A percentile compares a stretch with the other conserved stretches of the same genome.
These are phyloP conservation scores for Orthonyx spaldingii DNA, from an alignment of 2,113 vertebrate species.

Conservation along the genomic window DNA sequence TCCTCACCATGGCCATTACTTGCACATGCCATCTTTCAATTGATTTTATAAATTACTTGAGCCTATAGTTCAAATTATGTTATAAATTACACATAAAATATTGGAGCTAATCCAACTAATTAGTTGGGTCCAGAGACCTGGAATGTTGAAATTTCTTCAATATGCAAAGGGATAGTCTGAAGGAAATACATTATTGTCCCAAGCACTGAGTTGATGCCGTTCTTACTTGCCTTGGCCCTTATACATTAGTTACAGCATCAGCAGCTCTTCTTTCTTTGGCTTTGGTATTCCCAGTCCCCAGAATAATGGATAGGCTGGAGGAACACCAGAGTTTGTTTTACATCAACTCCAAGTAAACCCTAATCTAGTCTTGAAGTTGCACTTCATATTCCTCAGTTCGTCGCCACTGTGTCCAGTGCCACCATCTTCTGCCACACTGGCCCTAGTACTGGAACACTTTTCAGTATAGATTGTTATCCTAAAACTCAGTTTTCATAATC, in stretches of 20 bases:
- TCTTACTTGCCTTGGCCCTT: neutral
- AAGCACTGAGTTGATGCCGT: fast-evolving
- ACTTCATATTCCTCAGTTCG: neutral
- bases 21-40: neutral
- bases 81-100: neutral
- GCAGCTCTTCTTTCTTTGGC: neutral
- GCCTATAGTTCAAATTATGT: neutral
- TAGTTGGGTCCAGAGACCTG: neutral
- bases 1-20: neutral
- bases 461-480: neutral
- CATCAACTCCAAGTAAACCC: neutral
- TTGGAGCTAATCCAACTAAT: neutral
- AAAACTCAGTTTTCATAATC: neutral
- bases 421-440: neutral
- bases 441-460: neutral
- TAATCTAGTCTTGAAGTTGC: neutral
- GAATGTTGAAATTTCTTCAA: neutral
- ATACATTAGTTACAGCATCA: neutral
- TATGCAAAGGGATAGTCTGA: neutral
- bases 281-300: neutral
- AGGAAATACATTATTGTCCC: neutral
- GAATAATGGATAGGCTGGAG: neutral
- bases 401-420: neutral
- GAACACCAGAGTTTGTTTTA: neutral
- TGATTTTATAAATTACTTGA: neutral